These are phyloP conservation scores for Tachycineta bicolor DNA, from an alignment of 2,113 vertebrate species.

Conservation along the genomic window DNA sequence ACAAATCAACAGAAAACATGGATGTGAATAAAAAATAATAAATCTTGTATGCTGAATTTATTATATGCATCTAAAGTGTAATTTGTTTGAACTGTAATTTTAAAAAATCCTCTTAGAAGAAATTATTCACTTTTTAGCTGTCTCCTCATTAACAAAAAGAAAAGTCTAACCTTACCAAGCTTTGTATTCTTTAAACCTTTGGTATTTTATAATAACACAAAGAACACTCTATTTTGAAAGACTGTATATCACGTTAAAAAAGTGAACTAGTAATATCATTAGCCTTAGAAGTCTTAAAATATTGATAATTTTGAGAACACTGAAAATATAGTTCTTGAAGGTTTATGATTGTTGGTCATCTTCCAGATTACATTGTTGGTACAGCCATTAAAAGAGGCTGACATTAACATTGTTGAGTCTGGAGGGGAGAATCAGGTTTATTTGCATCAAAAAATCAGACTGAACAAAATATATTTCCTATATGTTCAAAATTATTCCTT, in stretches of 20 bases:
- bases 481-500: neutral
- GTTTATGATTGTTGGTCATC: neutral
- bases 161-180: neutral
- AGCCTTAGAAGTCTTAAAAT: neutral
- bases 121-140: neutral
- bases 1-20: neutral
- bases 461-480: neutral
- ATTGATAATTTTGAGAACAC: neutral
- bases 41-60: neutral
- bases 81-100: neutral
- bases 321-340: neutral
- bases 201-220: neutral
- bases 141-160: neutral
- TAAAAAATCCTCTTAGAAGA: neutral
- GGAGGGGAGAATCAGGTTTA: neutral
- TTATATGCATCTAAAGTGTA: neutral
- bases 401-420: neutral
- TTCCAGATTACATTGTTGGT: neutral
- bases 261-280: neutral
- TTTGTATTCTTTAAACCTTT: neutral
- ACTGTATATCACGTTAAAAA: neutral
- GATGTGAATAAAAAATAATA: neutral
- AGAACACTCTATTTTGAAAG: neutral
- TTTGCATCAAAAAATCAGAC: neutral
- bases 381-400: neutral